Conservation (phyloP, 2,797 vertebrate genomes). For the Phrynocephalus guinanensis region DNA sequence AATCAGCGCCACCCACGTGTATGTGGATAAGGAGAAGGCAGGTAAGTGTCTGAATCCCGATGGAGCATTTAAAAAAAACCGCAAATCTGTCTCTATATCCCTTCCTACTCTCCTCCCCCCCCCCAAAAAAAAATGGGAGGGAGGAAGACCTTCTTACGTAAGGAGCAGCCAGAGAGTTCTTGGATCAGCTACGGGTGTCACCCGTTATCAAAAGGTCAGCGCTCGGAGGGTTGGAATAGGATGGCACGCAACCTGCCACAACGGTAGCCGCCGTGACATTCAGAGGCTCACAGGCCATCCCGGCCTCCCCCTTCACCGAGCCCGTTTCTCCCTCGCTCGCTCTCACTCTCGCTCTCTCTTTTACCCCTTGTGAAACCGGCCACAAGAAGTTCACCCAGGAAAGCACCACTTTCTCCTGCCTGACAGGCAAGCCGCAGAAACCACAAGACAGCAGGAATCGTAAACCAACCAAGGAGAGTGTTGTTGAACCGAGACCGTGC, state of each 20-base stretch:
- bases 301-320: conserved; percentile 7
- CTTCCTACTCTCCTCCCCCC: conserved; percentile 15
- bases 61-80: too few relatives aligned
- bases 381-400: conserved; percentile 28
- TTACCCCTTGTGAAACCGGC: background rate
- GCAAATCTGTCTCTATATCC: too few relatives aligned
- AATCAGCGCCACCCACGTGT: too few relatives aligned
- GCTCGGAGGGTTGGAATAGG: conserved; percentile 69
- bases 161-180: conserved; percentile 32
- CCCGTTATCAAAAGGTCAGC: conserved; percentile 68
- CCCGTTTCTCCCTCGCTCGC: background rate
- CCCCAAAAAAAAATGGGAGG: background rate
- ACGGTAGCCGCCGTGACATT: conserved; percentile 60
- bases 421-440: conserved; percentile 42
- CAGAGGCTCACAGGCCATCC: conserved; percentile 27
- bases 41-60: too few relatives aligned
- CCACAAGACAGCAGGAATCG: background rate
- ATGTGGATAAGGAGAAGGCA: too few relatives aligned
- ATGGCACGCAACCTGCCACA: conserved; percentile 67
- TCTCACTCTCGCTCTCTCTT: background rate
- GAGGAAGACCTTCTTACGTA: conserved; percentile 29
- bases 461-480: background rate
- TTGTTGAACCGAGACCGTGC: background rate
- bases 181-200: conserved; percentile 59
- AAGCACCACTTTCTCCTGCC: conserved; percentile 7